These are phyloP conservation scores for Apodemus speciosus DNA, from an alignment of 2,113 vertebrate genomes.

Conservation along the genomic window DNA sequence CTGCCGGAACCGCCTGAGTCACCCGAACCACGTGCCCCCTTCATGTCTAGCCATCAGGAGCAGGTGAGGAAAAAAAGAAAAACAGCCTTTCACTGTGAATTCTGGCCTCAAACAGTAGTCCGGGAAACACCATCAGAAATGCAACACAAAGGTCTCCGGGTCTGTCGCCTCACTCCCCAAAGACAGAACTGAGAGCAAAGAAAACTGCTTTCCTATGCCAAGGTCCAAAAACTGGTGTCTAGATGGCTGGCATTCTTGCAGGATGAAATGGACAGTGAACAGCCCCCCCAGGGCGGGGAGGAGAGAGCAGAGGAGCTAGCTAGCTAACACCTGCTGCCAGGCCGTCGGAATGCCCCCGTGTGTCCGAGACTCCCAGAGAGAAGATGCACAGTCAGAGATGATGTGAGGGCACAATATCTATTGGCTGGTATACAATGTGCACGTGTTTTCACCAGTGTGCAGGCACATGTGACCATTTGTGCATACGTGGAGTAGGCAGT, in stretches of 20 bases:
- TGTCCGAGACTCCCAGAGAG: neutral
- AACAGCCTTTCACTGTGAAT: neutral
- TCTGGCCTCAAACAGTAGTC: neutral
- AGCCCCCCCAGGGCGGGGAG: neutral
- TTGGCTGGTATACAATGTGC: neutral
- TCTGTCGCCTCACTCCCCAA: neutral
- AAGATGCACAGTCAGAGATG: neutral
- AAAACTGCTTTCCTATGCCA: neutral
- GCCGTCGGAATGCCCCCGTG: accelerated
- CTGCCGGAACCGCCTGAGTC: no score
- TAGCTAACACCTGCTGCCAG: no score
- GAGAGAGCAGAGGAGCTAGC: neutral
- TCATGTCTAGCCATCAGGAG: neutral
- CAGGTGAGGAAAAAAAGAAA: neutral
- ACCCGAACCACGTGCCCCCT: neutral
- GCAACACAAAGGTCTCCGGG: no score
- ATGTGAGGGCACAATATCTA: accelerated
- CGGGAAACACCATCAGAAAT: neutral
- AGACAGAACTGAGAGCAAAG: neutral
- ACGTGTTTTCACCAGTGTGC: neutral
- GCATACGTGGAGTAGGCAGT: neutral
- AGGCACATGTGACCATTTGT: neutral
- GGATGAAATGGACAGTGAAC: neutral
- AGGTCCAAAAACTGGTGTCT: neutral
- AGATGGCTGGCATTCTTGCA: no score